A percentile compares a stretch with the other conserved stretches of the same genome.
Evolutionary conservation across 2,888 invertebrate genomes (phyloP).

Genomic region (Tineola bisselliella): DNA sequence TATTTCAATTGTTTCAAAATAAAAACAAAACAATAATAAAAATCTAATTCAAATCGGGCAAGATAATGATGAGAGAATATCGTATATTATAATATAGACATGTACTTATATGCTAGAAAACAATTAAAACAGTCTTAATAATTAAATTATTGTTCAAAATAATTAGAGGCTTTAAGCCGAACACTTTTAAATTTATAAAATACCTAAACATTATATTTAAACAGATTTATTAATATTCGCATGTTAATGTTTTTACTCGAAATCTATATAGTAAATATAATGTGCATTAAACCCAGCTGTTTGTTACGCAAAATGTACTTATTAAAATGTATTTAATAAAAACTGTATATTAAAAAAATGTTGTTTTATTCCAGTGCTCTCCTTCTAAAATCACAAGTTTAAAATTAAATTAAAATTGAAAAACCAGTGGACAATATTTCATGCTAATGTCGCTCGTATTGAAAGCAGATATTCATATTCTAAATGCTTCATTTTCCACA

Average conservation of each 20-base stretch:
- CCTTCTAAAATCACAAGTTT: neutral
- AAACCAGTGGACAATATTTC: slow-evolving; percentile 27
- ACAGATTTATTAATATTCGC: too few relatives aligned
- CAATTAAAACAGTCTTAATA: too few relatives aligned
- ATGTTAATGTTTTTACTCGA: too few relatives aligned
- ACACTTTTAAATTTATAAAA: neutral
- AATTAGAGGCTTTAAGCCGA: neutral
- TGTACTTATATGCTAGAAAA: too few relatives aligned
- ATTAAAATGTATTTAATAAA: too few relatives aligned
- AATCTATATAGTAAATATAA: too few relatives aligned
- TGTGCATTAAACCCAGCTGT: too few relatives aligned
- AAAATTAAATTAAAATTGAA: slow-evolving; percentile 27
- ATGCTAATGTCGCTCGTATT: slow-evolving; percentile 29
- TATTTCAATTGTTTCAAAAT: too few relatives aligned
- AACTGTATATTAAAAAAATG: too few relatives aligned
- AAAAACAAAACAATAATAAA: neutral
- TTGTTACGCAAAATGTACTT: too few relatives aligned
- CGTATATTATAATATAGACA: neutral
- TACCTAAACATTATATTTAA: too few relatives aligned
- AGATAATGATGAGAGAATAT: neutral
- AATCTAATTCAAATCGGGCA: neutral
- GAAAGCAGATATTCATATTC: slow-evolving; percentile 31
- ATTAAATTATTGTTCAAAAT: neutral
- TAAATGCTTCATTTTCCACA: slow-evolving; percentile 13
- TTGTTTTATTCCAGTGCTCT: too few relatives aligned